Conservation (phyloP, 2,888 invertebrate species). For the Idaea straminata region DNA sequence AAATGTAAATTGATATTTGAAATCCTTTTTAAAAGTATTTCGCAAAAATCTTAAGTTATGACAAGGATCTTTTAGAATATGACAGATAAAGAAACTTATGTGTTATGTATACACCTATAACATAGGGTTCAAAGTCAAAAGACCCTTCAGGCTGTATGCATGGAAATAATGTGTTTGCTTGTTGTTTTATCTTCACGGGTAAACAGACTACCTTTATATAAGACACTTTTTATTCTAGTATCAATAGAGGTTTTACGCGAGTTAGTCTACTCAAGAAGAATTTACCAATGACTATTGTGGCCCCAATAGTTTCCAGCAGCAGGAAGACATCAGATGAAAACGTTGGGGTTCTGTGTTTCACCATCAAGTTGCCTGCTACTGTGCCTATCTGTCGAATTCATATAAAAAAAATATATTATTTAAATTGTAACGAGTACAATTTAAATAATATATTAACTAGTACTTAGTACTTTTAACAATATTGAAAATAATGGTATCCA, state of each 20-base stretch:
- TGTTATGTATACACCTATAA: too few species aligned
- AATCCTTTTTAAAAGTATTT: not conserved
- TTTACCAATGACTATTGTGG: conserved; percentile 73
- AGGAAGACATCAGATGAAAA: conserved; percentile 85
- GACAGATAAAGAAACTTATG: too few species aligned
- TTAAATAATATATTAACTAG: too few species aligned
- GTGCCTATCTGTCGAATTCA: conserved; percentile 71
- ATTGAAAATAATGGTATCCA: not conserved
- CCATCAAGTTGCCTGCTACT: conserved; percentile 84
- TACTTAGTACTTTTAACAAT: not conserved
- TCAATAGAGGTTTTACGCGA: too few species aligned
- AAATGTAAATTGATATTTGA: not conserved
- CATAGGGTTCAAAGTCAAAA: too few species aligned
- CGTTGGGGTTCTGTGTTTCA: conserved; percentile 80
- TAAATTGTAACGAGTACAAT: not conserved
- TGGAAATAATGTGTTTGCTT: too few species aligned
- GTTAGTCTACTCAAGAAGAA: not conserved
- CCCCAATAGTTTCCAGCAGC: conserved; percentile 77
- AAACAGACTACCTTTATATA: too few species aligned
- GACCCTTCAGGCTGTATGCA: too few species aligned
- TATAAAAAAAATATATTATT: not conserved
- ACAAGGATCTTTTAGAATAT: too few species aligned
- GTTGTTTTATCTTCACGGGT: too few species aligned
- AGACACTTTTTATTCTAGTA: too few species aligned
- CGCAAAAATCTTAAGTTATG: too few species aligned